Evolutionary conservation across 2,113 vertebrate genomes (phyloP).

Genomic region (Panurus biarmicus): DNA sequence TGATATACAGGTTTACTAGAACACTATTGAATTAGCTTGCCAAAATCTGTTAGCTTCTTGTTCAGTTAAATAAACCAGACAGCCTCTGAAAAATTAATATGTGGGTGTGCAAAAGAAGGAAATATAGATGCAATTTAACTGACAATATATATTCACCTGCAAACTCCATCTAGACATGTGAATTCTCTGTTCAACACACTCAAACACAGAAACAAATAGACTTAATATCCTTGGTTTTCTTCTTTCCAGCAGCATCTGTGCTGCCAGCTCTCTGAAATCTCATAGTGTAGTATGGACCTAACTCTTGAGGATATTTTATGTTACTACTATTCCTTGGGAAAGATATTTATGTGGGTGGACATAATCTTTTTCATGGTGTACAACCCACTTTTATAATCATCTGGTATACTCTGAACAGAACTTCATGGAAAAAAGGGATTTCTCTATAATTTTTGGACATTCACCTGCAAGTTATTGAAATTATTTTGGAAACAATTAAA

Average conservation of each 20-base stretch:
- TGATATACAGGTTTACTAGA: background rate
- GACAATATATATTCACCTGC: background rate
- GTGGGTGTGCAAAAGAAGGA: background rate
- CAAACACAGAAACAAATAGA: background rate
- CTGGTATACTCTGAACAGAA: background rate
- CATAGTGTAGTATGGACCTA: background rate
- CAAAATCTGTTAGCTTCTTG: background rate
- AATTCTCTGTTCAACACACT: background rate
- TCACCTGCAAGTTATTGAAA: background rate
- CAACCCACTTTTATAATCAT: background rate
- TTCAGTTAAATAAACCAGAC: background rate
- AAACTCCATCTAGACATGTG: rapidly evolving
- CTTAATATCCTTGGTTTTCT: background rate
- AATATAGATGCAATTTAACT: background rate
- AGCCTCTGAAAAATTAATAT: background rate
- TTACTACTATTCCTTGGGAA: background rate
- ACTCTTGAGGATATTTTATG: background rate
- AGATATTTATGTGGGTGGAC: background rate
- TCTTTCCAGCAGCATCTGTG: background rate
- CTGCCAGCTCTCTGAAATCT: background rate
- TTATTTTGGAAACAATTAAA: background rate
- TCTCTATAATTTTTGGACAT: background rate
- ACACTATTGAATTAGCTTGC: background rate
- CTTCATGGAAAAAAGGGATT: background rate
- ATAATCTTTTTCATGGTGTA: background rate